Base-by-base conservation (phyloP, 2,888 invertebrate genomes). In the Allygus modestus region DNA sequence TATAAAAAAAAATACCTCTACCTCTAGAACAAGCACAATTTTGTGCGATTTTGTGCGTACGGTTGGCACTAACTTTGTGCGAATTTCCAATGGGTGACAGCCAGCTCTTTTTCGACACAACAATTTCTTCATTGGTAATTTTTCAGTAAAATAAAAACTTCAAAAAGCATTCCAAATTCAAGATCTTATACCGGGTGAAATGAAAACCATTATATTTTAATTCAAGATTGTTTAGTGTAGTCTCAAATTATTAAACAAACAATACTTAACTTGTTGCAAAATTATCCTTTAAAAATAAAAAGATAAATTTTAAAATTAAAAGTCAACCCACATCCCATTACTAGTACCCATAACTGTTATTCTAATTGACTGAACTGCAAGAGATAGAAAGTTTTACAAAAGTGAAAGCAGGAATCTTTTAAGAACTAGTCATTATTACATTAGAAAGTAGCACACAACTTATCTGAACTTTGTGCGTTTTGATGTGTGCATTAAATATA, bases 31-130 rank as follows among this genome's bases (percentile, higher is more conserved):
- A 51, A 23, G 23, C 2, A 58, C 65, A 65, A 65, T 37, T 77
- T 77, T 77, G 77, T 77, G 77, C 77, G 17, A 28, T 15, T 2
- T 73, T 77, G 77, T 77, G 77, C 77, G 77, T 77, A 41, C n/a
- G 37, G 28, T 20, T 77, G 28, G n/a, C n/a, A 26, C n/a, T 46
- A 41, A 12, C 28, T 77, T 77, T 77, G 77, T 77, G 77, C 77
- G 77, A 46, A 46, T 46, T 46, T 77, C 77, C 77, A 28, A 41
- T 26, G 51, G 37, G 77, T 77, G 77, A 77, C 77, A 77, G 77
- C 15, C 77, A 46, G 77, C 77, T 77, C 46, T 77, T 46, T 26
- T 4, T 7, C 31, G 23, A 12, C 58, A 7, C 20, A 65, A 65
- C 31, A 4, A 28, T 69, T 31, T 69, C 69, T n/a, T 9, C 20